Conservation (phyloP, 1,140 invertebrate genomes). For the Euura saliciscinereae region DNA sequence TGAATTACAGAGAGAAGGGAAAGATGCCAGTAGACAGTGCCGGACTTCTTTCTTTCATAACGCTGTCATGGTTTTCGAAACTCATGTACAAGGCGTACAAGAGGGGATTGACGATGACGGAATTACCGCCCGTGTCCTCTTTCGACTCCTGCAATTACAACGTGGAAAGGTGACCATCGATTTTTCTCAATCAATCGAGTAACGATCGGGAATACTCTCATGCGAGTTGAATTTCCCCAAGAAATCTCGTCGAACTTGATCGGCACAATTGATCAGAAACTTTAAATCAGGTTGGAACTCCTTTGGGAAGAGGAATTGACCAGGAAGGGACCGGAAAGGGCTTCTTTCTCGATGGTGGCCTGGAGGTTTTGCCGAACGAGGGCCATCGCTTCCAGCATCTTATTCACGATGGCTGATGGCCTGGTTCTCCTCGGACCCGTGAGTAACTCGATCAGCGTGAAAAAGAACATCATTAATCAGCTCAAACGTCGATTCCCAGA, state of each 20-base stretch:
- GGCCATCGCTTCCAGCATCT: too few relatives aligned
- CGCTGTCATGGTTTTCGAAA: slow-evolving; percentile 65
- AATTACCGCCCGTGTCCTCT: slow-evolving; percentile 60
- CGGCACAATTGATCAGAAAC: too few relatives aligned
- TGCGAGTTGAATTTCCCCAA: too few relatives aligned
- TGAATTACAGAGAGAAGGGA: slow-evolving; percentile 32
- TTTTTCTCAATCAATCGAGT: too few relatives aligned
- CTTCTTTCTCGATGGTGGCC: slow-evolving; percentile 61
- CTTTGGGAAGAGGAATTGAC: slow-evolving; percentile 65
- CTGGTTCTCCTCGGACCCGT: too few relatives aligned
- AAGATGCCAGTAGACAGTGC: slow-evolving; percentile 58
- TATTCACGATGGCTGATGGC: too few relatives aligned
- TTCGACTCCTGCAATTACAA: slow-evolving; percentile 62
- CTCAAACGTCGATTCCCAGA: slow-evolving; percentile 50
- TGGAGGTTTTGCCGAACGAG: slow-evolving; percentile 60
- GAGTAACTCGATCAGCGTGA: too few relatives aligned
- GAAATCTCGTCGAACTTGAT: too few relatives aligned
- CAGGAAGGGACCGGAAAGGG: slow-evolving; percentile 64
- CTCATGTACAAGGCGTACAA: slow-evolving; percentile 65
- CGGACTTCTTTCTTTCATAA: slow-evolving; percentile 63
- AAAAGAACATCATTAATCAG: background rate
- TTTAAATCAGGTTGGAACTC: slow-evolving; percentile 57
- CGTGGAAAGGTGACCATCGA: slow-evolving; percentile 47
- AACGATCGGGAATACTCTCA: too few relatives aligned
- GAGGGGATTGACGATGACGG: slow-evolving; percentile 52